Percentiles rank a stretch among this genome's conserved stretches.
These are phyloP conservation scores for Palythoa caribaeorum DNA, from an alignment of 92 coral and sea anemone genomes.

Conservation along the genomic window DNA sequence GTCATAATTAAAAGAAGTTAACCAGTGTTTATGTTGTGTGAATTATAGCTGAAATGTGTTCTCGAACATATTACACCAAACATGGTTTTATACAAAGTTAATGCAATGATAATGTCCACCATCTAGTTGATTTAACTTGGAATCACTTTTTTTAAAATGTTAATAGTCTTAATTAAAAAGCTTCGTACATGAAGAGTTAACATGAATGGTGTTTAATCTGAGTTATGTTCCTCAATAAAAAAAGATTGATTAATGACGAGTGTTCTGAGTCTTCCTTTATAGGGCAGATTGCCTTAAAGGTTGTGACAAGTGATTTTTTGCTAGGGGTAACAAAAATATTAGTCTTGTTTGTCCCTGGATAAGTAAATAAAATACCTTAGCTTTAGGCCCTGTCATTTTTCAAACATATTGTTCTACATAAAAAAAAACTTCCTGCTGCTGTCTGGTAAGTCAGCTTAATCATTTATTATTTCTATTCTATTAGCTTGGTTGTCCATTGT, in stretches of 20 bases:
- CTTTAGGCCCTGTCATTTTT: too few species aligned
- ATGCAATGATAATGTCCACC: not conserved
- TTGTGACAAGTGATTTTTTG: not conserved
- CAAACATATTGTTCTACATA: too few species aligned
- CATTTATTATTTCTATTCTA: too few species aligned
- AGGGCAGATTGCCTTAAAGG: not conserved
- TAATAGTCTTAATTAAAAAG: not conserved
- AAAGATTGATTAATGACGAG: not conserved
- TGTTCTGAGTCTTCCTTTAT: not conserved
- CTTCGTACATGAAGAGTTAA: not conserved
- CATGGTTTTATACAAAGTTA: not conserved
- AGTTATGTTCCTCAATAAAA: not conserved
- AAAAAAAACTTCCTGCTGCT: too few species aligned
- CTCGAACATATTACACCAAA: not conserved
- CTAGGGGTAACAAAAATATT: not conserved
- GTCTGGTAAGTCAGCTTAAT: too few species aligned
- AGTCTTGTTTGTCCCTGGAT: too few species aligned
- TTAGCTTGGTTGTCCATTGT: too few species aligned
- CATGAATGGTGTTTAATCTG: not conserved
- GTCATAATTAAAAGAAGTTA: not conserved
- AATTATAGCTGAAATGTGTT: not conserved
- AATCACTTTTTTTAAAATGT: not conserved
- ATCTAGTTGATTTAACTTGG: constrained; percentile 17
- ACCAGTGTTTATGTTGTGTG: not conserved
- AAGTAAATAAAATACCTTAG: too few species aligned